Evolutionary conservation across 2,113 vertebrate species (phyloP), one percentile per base, ranked within the genome.

Genomic region (Bubalus kerabau): DNA sequence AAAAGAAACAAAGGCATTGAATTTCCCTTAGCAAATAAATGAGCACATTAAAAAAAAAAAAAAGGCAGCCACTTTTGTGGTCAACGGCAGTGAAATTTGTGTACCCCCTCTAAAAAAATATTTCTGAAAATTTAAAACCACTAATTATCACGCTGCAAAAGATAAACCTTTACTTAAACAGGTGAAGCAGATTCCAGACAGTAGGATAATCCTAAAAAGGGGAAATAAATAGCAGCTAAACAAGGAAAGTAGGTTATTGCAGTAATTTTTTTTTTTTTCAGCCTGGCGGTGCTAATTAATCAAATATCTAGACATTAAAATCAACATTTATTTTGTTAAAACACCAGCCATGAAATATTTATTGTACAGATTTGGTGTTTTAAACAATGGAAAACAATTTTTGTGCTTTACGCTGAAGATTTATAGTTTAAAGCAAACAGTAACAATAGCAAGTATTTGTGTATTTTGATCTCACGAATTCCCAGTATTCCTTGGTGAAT

Each of bases 341-440:
- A 84, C 1, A 92, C 23, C 6, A 83, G 32, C 17, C 17, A 74
- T 82, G 28, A 90, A 90, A 89, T 95, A 94, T 32, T 36, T 78
- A 17, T 91, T 95, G 88, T 84, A 24, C 13, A 96, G 43, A 80
- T 94, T 14, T 82, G 50, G 36, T 32, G 14, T 16, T 64, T 32
- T 46, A 56, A 56, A 90, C 13, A 56, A 62, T 7, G 4, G 74
- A 87, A 82, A 92, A 67, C 15, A 82, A 17, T 59, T 83, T 12
- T 46, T 36, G 19, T n/a, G 6, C 14, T 48, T n/a, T 40, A 80
- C n/a, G 0, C 6, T 87, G 86, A 43, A 84, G 56, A 86, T 74
- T 84, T 62, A 60, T 46, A 80, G 92, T 46, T 90, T 94, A 52
- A 95, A 92, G 93, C 60, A 21, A 94, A 84, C 94, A 85, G 50